A percentile compares a stretch with the other conserved stretches of the same genome.
Evolutionary conservation across 2,888 invertebrate species (phyloP).

Genomic region (Podotricha telesiphe): DNA sequence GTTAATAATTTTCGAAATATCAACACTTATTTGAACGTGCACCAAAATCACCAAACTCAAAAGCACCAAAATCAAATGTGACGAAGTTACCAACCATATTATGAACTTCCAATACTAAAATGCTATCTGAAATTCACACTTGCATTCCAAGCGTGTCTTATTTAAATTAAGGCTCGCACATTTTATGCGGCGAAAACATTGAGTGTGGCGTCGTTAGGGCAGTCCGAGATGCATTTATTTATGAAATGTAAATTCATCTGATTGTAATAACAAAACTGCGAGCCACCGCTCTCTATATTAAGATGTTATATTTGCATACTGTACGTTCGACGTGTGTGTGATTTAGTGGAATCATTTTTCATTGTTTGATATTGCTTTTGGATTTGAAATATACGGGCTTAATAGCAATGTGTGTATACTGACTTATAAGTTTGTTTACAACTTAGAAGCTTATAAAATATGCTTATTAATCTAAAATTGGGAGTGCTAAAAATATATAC

Average conservation of each 20-base stretch:
- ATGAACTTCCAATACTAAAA: slow-evolving; percentile 20
- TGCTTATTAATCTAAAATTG: too few species aligned
- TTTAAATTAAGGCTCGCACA: slow-evolving; percentile 72
- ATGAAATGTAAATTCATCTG: slow-evolving; percentile 84
- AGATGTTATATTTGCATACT: slow-evolving; percentile 83
- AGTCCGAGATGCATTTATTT: slow-evolving; percentile 79
- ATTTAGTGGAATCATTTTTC: slow-evolving; percentile 54
- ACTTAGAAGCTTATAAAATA: too few species aligned
- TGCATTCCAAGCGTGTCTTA: slow-evolving; percentile 58
- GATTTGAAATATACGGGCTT: slow-evolving; percentile 17
- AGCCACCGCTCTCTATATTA: slow-evolving; percentile 80
- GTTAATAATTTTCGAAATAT: too few species aligned
- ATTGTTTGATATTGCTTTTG: slow-evolving; percentile 46
- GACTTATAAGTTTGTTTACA: too few species aligned
- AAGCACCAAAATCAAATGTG: slow-evolving; percentile 8
- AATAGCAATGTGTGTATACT: too few species aligned
- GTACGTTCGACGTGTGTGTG: slow-evolving; percentile 63
- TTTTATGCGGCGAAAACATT: slow-evolving; percentile 65
- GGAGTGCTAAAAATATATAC: too few species aligned
- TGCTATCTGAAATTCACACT: slow-evolving; percentile 61
- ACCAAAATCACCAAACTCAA: too few species aligned
- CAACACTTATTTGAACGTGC: too few species aligned
- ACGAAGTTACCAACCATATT: slow-evolving; percentile 7
- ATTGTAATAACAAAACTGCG: slow-evolving; percentile 83
- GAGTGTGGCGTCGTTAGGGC: slow-evolving; percentile 72